Percentiles rank a stretch among this genome's conserved stretches.
Evolutionary conservation across 2,797 vertebrate species (phyloP).

Genomic region (Natrix natrix): DNA sequence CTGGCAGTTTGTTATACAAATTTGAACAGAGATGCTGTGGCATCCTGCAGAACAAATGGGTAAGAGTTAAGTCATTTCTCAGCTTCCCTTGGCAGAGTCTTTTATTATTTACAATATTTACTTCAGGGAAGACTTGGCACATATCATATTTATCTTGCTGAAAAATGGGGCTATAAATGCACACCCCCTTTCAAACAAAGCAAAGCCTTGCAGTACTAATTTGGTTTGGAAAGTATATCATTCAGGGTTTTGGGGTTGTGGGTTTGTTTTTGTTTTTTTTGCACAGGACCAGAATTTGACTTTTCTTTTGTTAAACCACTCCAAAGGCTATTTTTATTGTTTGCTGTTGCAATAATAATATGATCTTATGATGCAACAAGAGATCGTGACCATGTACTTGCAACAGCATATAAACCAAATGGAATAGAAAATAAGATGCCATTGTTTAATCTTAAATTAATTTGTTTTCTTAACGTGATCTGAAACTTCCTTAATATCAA

Average conservation of each 20-base stretch:
- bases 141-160: constrained; percentile 83
- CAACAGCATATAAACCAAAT: neutral
- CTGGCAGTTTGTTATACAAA: constrained; percentile 66
- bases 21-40: constrained; percentile 67
- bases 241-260: constrained; percentile 64
- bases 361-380: constrained; percentile 23
- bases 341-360: constrained; percentile 74
- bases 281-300: constrained; percentile 83
- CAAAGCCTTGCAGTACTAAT: constrained; percentile 85
- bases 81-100: constrained; percentile 77
- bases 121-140: constrained; percentile 78
- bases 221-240: constrained; percentile 91
- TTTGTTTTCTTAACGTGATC: constrained; percentile 6
- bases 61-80: constrained; percentile 81
- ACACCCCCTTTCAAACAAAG: constrained; percentile 87
- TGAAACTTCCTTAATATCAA: neutral
- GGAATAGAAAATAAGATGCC: neutral
- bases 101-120: constrained; percentile 88
- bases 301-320: constrained; percentile 88
- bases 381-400: neutral
- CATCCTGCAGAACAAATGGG: constrained; percentile 74
- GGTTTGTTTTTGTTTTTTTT: constrained; percentile 50
- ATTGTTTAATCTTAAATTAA: neutral
- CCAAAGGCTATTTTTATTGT: constrained; percentile 80
- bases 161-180: constrained; percentile 79